Percentiles rank a stretch among this genome's conserved stretches.
phyloP scores from a whole-genome alignment of 2,797 vertebrate species.

The Neomorphus geoffroyi region DNA sequence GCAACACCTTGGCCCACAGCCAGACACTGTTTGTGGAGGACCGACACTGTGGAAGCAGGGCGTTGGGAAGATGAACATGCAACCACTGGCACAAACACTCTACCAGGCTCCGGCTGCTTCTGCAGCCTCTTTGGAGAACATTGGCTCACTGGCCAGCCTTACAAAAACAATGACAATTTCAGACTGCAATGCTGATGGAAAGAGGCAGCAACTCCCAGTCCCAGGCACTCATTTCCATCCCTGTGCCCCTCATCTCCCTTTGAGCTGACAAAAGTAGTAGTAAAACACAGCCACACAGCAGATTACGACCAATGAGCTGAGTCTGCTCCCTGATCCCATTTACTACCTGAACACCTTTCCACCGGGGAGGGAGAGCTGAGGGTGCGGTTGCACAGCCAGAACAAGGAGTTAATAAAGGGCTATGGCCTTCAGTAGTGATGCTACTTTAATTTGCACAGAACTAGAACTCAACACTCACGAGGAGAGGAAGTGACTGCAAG shows the following conservation, averaged over 20 bases:
- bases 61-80: accelerated
- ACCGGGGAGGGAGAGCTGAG: neutral
- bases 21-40: neutral
- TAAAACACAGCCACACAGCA: neutral
- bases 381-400: neutral
- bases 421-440: accelerated
- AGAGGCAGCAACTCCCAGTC: neutral
- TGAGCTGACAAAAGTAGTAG: neutral
- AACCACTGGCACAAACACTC: neutral
- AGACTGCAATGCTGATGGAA: neutral
- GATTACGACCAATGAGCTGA: neutral
- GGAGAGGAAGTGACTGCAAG: neutral
- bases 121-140: neutral
- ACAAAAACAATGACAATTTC: accelerated
- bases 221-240: neutral
- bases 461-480: neutral
- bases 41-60: accelerated
- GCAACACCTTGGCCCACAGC: neutral
- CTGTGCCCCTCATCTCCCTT: neutral
- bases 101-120: neutral
- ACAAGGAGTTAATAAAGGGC: neutral
- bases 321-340: neutral
- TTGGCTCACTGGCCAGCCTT: neutral
- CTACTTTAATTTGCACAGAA: neutral
- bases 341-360: neutral